A percentile compares a stretch with the other conserved stretches of the same genome.
Conservation (phyloP, 2,797 vertebrate genomes). For the Rhinogobio ventralis region DNA sequence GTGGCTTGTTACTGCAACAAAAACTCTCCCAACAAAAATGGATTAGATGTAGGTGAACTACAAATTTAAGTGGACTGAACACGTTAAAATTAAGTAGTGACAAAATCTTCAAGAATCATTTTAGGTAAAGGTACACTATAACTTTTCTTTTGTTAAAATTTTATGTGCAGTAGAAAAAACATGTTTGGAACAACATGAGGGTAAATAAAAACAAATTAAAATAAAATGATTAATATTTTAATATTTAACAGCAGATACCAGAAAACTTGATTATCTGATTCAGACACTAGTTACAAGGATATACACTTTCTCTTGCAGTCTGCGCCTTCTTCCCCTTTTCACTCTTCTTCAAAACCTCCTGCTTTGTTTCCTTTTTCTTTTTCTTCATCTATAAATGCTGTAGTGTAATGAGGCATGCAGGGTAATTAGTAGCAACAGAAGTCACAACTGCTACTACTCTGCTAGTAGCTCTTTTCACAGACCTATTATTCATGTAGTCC, state of each 20-base stretch:
- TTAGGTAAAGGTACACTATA: too few relatives aligned
- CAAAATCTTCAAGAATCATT: too few relatives aligned
- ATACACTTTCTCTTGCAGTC: neutral
- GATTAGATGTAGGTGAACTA: too few relatives aligned
- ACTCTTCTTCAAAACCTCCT: conserved; percentile 3
- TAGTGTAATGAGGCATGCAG: conserved; percentile 67
- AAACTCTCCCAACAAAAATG: too few relatives aligned
- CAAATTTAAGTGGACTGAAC: too few relatives aligned
- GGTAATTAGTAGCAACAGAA: conserved; percentile 69
- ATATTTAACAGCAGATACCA: neutral
- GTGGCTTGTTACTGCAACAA: too few relatives aligned
- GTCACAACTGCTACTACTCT: conserved; percentile 50
- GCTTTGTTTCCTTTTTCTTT: neutral
- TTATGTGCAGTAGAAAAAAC: too few relatives aligned
- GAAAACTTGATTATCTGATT: neutral
- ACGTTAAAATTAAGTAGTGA: too few relatives aligned
- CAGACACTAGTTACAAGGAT: neutral
- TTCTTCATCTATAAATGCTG: conserved; percentile 42
- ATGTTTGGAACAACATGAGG: neutral
- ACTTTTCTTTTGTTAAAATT: too few relatives aligned
- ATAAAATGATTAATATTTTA: neutral
- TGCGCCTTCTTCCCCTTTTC: conserved; percentile 9
- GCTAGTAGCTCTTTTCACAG: conserved; percentile 39
- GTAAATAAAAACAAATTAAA: neutral
- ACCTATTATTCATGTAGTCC: conserved; percentile 55